Conservation (phyloP, 2,113 vertebrate species). For the Anolis carolinensis region DNA sequence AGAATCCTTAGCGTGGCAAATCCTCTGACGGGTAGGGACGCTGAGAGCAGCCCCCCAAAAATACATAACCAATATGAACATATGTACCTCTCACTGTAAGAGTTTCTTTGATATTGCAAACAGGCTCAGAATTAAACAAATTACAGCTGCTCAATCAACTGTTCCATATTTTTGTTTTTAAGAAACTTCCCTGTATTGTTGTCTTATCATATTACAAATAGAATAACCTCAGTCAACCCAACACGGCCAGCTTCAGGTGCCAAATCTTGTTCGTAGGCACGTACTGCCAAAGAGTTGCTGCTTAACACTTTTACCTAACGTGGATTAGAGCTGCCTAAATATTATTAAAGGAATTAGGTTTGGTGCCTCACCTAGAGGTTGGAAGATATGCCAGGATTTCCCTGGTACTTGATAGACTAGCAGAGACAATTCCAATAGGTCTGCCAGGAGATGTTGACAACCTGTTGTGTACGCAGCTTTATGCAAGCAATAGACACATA, state of each 20-base stretch:
- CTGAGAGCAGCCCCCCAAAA: neutral
- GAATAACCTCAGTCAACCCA: constrained; percentile 67
- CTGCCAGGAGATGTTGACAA: neutral
- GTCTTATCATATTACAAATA: constrained; percentile 60
- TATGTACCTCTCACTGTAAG: no score
- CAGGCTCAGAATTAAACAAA: neutral
- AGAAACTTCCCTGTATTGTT: constrained; percentile 68
- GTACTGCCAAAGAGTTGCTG: constrained; percentile 56
- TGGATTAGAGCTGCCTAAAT: constrained; percentile 4
- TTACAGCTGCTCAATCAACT: neutral
- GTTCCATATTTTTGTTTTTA: constrained; percentile 14
- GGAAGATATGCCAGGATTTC: neutral
- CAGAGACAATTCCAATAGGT: neutral
- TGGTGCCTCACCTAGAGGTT: neutral
- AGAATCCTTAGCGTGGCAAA: neutral
- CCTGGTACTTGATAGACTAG: neutral
- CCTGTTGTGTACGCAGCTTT: neutral
- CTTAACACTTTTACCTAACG: constrained; percentile 35
- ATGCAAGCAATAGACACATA: neutral
- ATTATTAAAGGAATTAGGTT: constrained; percentile 43
- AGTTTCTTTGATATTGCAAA: constrained; percentile 16
- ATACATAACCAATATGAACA: neutral
- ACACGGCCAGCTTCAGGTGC: constrained; percentile 65
- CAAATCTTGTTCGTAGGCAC: constrained; percentile 64
- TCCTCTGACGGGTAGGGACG: neutral